phyloP scores from a whole-genome alignment of 2,888 invertebrate species.

The Acanthoscelides obtectus region DNA sequence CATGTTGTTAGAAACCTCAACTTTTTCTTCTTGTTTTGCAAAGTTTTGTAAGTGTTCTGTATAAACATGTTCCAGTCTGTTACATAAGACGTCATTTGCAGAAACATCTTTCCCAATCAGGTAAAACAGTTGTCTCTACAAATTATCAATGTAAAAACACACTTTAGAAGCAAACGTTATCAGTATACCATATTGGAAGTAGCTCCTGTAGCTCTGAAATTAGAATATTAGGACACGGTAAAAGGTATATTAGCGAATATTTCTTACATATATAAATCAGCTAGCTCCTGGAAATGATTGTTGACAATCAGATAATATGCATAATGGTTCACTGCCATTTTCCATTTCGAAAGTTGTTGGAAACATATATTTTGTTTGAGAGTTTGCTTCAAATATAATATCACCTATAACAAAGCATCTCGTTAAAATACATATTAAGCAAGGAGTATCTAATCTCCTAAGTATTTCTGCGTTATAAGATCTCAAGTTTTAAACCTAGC shows the following conservation, averaged over 20 bases:
- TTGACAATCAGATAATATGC: constrained; percentile 66
- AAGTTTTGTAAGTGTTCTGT: constrained; percentile 32
- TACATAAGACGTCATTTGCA: constrained; percentile 27
- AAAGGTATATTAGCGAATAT: not conserved
- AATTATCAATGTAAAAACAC: not conserved
- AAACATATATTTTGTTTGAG: constrained; percentile 67
- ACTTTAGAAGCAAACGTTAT: constrained; percentile 6
- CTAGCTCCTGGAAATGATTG: constrained; percentile 62
- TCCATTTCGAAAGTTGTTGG: constrained; percentile 63
- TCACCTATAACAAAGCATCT: constrained; percentile 58
- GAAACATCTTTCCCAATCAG: constrained; percentile 30
- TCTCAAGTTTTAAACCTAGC: too few relatives aligned
- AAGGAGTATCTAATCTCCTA: too few relatives aligned
- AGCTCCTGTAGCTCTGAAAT: constrained; percentile 39
- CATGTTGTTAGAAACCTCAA: constrained; percentile 31
- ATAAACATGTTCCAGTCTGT: constrained; percentile 32
- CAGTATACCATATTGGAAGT: constrained; percentile 34
- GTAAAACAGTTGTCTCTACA: constrained; percentile 36
- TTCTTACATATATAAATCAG: constrained; percentile 69
- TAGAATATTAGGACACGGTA: constrained; percentile 9
- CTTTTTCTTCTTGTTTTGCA: constrained; percentile 28
- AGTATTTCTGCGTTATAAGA: too few relatives aligned
- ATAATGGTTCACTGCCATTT: constrained; percentile 69
- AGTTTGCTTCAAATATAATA: constrained; percentile 70
- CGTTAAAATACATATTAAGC: too few relatives aligned